Percentiles rank a stretch among this genome's conserved stretches.
These are phyloP conservation scores for Gallinago stenura DNA, from an alignment of 2,797 vertebrate species.

Conservation along the genomic window DNA sequence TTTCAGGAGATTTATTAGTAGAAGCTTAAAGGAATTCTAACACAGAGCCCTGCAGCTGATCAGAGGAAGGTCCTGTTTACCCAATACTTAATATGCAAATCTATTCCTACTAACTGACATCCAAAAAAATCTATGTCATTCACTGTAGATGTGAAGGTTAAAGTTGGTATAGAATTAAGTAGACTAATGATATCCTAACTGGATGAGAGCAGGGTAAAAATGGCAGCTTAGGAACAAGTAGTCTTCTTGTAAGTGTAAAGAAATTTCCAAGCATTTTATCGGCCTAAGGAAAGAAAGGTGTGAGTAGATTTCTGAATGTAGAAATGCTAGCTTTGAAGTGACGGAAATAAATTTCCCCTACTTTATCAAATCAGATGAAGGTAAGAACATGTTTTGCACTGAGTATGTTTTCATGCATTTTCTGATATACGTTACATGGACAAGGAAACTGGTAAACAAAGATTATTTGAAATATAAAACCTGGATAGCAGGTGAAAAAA, in stretches of 20 bases:
- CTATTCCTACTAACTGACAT: neutral
- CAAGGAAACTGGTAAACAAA: neutral
- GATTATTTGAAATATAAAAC: neutral
- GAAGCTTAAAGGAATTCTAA: neutral
- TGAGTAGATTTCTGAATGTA: neutral
- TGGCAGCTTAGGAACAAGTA: neutral
- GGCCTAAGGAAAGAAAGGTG: neutral
- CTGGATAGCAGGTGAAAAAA: neutral
- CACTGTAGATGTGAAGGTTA: neutral
- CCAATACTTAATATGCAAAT: neutral
- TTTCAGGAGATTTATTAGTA: neutral
- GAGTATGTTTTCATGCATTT: neutral
- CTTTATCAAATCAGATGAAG: neutral
- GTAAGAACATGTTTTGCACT: neutral
- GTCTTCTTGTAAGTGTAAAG: neutral
- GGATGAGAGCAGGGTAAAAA: neutral
- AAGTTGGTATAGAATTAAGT: neutral
- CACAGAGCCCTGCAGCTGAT: neutral
- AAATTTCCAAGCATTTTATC: neutral
- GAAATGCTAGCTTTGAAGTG: neutral
- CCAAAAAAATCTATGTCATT: neutral
- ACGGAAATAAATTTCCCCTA: neutral
- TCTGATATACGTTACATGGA: neutral
- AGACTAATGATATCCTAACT: neutral
- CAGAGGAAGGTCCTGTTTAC: neutral